A percentile compares a stretch with the other conserved stretches of the same genome.
These are phyloP conservation scores for Columba guinea DNA, from an alignment of 2,797 vertebrate species.

Conservation along the genomic window DNA sequence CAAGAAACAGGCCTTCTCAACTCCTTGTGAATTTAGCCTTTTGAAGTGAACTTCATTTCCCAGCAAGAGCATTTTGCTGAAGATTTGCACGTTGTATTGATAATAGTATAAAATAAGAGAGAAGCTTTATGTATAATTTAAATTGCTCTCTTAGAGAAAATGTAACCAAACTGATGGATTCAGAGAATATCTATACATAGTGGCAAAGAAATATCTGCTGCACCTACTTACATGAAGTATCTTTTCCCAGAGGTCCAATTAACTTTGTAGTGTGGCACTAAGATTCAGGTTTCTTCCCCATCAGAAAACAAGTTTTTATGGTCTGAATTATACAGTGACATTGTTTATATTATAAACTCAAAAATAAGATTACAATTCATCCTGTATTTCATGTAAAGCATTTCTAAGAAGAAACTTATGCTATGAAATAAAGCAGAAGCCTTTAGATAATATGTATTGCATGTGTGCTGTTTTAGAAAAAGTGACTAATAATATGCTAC, in stretches of 20 bases:
- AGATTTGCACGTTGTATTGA: not conserved
- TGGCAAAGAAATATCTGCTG: not conserved
- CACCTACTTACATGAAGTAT: constrained; percentile 23
- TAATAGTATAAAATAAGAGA: constrained; percentile 25
- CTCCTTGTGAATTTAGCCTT: not conserved
- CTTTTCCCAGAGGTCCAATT: constrained; percentile 50
- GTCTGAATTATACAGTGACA: constrained; percentile 1
- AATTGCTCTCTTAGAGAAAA: not conserved
- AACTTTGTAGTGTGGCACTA: not conserved
- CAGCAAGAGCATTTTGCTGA: not conserved
- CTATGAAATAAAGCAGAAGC: not conserved
- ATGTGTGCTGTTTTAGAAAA: not conserved
- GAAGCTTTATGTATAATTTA: constrained; percentile 21
- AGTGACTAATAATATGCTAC: not conserved
- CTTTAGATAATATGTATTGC: not conserved
- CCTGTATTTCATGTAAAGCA: not conserved
- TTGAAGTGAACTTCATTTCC: not conserved
- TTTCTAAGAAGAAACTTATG: not conserved
- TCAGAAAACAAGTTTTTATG: not conserved
- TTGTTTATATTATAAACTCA: constrained; percentile 31
- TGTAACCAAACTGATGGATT: not conserved
- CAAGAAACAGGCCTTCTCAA: not conserved
- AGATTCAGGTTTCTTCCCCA: not conserved
- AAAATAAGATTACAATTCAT: not conserved
- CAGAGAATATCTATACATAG: not conserved